Base-by-base conservation (phyloP, 2,113 vertebrate species). In the human (Homo sapiens) region DNA sequence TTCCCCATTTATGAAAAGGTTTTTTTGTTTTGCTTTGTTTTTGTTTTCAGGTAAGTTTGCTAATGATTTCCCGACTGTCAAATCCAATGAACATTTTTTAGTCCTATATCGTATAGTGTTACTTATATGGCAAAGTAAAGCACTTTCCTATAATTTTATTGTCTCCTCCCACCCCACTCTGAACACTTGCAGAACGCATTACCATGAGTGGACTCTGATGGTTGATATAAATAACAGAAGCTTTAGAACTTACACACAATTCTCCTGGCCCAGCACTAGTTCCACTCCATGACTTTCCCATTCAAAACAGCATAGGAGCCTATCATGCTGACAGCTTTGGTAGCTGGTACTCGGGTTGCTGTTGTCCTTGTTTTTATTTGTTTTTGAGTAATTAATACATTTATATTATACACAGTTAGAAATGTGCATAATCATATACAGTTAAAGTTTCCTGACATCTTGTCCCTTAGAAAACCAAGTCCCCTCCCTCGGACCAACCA, bases 141-240 rank as follows among this genome's bases (percentile, higher is more conserved):
- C 43, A 20, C 5, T 72, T 64, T 55, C 32, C 22, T 72, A 16
- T 3, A 6, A 45, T 32, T 45, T 38, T 87, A 6, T 12, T 87
- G 68, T 27, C 16, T 57, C 5, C 9, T 48, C 11, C 48, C 3
- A n/a, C 9, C 5, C 23, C 2, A 8, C 2, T 0, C 14, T 17
- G 48, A 17, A 30, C 27, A 38, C 6, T 45, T 7, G 6, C 38
- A 75, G 72, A 38, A 35, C 20, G 25, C 5, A 30, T 22, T 59
- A 12, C 32, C 0, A 0, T 16, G 11, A 12, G 8, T 23, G 8
- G 1, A 14, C 12, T 76, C 57, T 38, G 57, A 70, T 14, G 13
- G 5, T n/a, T 68, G 12, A 11, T 61, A 17, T 64, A 11, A 35
- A 32, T 10, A 14, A 61, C 9, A 79, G 13, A 38, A 12, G 12